Base-by-base conservation (phyloP, 2,113 vertebrate species). In the Silurus meridionalis region DNA sequence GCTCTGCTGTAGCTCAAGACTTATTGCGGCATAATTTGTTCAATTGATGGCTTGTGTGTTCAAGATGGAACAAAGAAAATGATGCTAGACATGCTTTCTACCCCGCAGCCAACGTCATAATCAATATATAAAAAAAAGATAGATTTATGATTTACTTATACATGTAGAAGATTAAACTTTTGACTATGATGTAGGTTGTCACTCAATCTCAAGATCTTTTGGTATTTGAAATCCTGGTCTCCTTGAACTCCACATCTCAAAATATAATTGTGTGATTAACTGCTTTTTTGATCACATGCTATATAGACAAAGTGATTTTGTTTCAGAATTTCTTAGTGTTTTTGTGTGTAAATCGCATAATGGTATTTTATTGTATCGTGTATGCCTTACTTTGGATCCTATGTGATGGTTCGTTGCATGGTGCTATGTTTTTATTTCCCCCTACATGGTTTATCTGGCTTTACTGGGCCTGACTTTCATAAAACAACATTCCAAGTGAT, bases 321-420 rank as follows among this genome's bases (percentile, higher is more conserved):
- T 61, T 60, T 61, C 0, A 14, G 23, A 23, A 57, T 82, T 25
- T 11, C 9, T 1, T 6, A 53, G 66, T 53, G 48, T 25, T 50
- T 67, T 9, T 28, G 37, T 83, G 23, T 25, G 74, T 61, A 21
- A 84, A 84, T 74, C 2, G 57, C 55, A 61, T 46, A 72, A 6
- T 72, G 82, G 72, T 21, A 50, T 74, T 84, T 84, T 60, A 25
- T 61, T 72, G 60, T 58, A 23, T 74, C 25, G 1, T 84, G 52
- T 61, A 28, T 9, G 11, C 23, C 63, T 50, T 9, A 37, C 74
- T 83, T 11, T 58, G 64, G 63, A 79, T 55, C 37, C 79, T 46
- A 79, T 83, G 84, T 88, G 84, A 88, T 88, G 87, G 87, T 88
- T 86, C 87, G 55, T 60, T 86, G 80, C 87, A 14, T 55, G 60